Percentiles rank a stretch among this genome's conserved stretches.
phyloP scores from a whole-genome alignment of 2,113 vertebrate species.

The Boleophthalmus pectinirostris region DNA sequence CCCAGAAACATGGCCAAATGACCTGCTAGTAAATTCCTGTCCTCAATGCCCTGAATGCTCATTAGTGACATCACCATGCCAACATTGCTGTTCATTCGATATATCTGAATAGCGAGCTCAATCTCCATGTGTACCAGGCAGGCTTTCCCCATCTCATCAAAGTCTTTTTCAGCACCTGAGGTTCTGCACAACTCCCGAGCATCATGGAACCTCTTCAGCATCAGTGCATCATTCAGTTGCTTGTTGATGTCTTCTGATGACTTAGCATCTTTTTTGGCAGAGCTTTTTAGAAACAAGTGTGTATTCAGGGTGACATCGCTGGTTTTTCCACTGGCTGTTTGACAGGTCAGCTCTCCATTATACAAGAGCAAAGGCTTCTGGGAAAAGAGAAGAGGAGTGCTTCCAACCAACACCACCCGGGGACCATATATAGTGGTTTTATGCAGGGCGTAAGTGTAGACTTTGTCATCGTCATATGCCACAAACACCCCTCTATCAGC shows the following conservation, averaged over 20 bases:
- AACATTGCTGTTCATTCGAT: constrained; percentile 82
- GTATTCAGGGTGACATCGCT: constrained; percentile 84
- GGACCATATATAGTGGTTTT: constrained; percentile 92
- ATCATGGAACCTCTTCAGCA: constrained; percentile 90
- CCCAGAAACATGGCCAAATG: constrained; percentile 93
- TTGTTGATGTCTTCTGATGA: constrained; percentile 65
- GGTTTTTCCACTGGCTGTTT: constrained; percentile 91
- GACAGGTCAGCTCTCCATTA: constrained; percentile 94
- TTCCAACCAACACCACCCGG: constrained; percentile 86
- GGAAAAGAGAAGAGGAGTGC: constrained; percentile 87
- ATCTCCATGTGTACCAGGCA: constrained; percentile 94
- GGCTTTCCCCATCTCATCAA: constrained; percentile 85
- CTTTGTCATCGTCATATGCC: constrained; percentile 93
- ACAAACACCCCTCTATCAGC: constrained; percentile 90
- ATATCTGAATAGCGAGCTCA: constrained; percentile 89
- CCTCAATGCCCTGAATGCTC: constrained; percentile 90
- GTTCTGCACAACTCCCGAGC: constrained; percentile 85
- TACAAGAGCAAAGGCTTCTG: constrained; percentile 92
- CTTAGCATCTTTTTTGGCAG: constrained; percentile 58
- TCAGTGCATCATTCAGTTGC: constrained; percentile 83
- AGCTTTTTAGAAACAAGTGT: constrained; percentile 87
- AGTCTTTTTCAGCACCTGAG: constrained; percentile 71
- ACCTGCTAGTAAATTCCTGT: constrained; percentile 89
- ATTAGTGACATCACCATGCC: constrained; percentile 95
- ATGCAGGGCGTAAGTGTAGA: constrained; percentile 91